Evolutionary conservation across 2,888 invertebrate genomes (phyloP), one percentile per base, ranked within the genome.

Genomic region (Octonoba sinensis): DNA sequence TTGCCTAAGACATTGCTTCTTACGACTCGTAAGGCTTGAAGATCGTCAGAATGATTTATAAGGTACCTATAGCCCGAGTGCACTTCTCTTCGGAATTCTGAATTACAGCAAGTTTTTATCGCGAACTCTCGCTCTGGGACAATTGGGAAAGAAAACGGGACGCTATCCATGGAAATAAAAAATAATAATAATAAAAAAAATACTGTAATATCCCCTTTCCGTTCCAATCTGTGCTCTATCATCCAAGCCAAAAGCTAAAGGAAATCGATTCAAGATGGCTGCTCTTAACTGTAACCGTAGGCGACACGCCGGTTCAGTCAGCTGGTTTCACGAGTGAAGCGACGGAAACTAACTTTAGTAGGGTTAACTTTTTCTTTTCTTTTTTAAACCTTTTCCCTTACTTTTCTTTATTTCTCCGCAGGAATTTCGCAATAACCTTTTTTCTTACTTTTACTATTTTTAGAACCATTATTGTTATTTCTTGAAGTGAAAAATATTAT

Each of bases 191-290:
- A 27, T 11, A 54, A n/a, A 54, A 54, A 54, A 54, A 20, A 54
- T 18, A 54, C 54, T 54, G 18, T 54, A 54, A 54, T 54, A 54
- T 54, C 54, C 72, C 44, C 51, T 49, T 72, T 72, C 72, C 72
- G 72, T 72, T 62, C 62, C 72, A 72, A 72, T 72, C 72, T 72
- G 72, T 51, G 62, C 62, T 72, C 72, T 51, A 72, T 72, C 70
- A 72, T 62, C 72, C 60, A 59, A 51, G 49, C 49, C 72, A 24
- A 72, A 59, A 49, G 72, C 72, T 62, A 72, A 51, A 60, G 72
- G 72, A 72, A 72, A 72, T 72, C 72, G 72, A 72, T 72, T 62
- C 72, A 72, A 72, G 72, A 72, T 72, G 72, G 72, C 72, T 49
- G 62, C 72, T 72, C 72, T 72, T 72, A 72, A 72, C 72, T 72